A percentile compares a stretch with the other conserved stretches of the same genome.
Conservation (phyloP, 1,140 invertebrate genomes). For the Cotesia vestalis region DNA sequence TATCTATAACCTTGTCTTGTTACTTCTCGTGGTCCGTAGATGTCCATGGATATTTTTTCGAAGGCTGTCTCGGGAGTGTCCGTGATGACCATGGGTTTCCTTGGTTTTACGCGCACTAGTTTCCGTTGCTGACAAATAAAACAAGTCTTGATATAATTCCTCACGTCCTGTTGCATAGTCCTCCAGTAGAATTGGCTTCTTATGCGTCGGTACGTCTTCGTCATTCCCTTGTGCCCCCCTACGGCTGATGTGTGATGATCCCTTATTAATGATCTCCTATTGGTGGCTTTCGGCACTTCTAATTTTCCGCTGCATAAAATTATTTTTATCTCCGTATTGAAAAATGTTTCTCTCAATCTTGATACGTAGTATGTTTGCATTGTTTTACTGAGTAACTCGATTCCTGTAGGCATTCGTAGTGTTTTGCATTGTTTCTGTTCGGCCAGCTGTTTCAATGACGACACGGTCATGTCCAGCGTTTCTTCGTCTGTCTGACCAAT, state of each 20-base stretch:
- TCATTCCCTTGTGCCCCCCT: no score
- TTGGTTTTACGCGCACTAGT: neutral
- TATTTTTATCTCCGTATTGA: neutral
- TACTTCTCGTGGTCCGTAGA: conserved; percentile 7
- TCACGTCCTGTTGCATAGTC: no score
- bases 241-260: no score
- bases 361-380: neutral
- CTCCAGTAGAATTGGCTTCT: neutral
- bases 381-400: no score
- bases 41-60: conserved; percentile 1
- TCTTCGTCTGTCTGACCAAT: no score
- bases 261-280: neutral
- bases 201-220: neutral
- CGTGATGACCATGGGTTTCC: neutral
- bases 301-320: neutral
- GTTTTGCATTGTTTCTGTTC: neutral
- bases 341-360: neutral
- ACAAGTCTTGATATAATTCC: neutral
- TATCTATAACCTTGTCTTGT: conserved; percentile 41
- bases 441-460: no score
- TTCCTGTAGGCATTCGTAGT: no score
- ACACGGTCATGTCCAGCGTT: no score
- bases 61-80: neutral
- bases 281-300: neutral
- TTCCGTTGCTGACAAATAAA: neutral